These are phyloP conservation scores for Amyelois transitella DNA, from an alignment of 1,140 invertebrate genomes.

Conservation along the genomic window DNA sequence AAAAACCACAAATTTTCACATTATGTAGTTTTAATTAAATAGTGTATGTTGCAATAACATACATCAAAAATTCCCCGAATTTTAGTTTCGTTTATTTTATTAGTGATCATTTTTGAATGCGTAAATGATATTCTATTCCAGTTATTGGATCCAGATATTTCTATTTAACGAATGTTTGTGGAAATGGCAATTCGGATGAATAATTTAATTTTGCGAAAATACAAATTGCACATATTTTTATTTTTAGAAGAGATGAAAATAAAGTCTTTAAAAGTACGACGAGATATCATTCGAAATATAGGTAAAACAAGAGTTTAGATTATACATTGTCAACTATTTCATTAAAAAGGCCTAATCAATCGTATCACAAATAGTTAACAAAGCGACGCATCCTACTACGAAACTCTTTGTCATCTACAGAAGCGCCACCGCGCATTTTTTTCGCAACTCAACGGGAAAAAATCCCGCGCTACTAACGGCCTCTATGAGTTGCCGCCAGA, in stretches of 20 bases:
- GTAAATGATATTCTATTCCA: not conserved
- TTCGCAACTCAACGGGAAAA: conserved; percentile 63
- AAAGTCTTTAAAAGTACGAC: too few relatives aligned
- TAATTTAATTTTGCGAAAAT: not conserved
- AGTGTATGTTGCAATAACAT: not conserved
- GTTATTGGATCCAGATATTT: not conserved
- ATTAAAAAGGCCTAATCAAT: too few relatives aligned
- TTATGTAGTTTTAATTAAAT: not conserved
- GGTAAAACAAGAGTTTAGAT: too few relatives aligned
- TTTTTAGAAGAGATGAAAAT: too few relatives aligned
- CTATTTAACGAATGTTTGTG: not conserved
- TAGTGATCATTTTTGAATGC: not conserved
- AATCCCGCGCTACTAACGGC: conserved; percentile 58
- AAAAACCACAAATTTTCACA: not conserved
- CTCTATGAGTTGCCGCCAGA: conserved; percentile 63
- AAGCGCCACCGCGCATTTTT: conserved; percentile 57
- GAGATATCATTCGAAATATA: too few relatives aligned
- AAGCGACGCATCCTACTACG: not conserved
- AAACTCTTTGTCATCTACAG: conserved; percentile 10
- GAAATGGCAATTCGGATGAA: not conserved
- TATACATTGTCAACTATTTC: too few relatives aligned
- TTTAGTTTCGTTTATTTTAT: not conserved
- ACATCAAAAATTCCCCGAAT: not conserved
- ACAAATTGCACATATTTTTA: not conserved
- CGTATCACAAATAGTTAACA: too few relatives aligned